phyloP scores from a whole-genome alignment of 2,113 vertebrate species.

The Otolemur garnettii region DNA sequence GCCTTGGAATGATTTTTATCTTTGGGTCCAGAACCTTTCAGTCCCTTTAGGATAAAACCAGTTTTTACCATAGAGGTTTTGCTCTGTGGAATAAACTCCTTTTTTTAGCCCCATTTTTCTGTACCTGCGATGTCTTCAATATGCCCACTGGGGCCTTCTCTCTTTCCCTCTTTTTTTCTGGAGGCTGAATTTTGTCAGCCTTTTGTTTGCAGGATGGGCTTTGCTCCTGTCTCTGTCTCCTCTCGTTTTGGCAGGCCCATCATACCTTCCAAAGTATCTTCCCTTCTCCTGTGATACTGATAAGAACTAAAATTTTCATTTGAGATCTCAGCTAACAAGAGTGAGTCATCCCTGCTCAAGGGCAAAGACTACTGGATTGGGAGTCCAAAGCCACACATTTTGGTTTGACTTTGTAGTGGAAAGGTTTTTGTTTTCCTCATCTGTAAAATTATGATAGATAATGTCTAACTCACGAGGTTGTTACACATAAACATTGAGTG shows the following conservation, averaged over 20 bases:
- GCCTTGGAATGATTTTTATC: too few relatives aligned
- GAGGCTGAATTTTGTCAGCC: not conserved
- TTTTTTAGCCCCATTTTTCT: not conserved
- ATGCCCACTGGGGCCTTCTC: not conserved
- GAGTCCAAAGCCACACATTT: not conserved
- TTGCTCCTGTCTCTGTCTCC: not conserved
- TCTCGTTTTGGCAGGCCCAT: not conserved
- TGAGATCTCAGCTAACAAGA: not conserved
- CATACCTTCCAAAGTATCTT: not conserved
- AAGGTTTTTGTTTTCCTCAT: constrained; percentile 5
- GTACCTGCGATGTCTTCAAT: not conserved
- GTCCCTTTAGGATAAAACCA: not conserved
- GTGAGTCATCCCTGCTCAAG: not conserved
- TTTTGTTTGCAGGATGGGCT: not conserved
- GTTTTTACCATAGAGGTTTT: not conserved
- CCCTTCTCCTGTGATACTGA: not conserved
- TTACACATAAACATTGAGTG: not conserved
- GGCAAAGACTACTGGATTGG: not conserved
- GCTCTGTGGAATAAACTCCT: not conserved
- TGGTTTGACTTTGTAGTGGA: not conserved
- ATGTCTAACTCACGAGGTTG: not conserved
- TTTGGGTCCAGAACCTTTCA: too few relatives aligned
- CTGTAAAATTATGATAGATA: not conserved
- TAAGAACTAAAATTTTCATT: not conserved
- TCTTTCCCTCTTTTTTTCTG: not conserved